Percentiles rank a stretch among this genome's conserved stretches.
These are phyloP conservation scores for Coccyzus lansbergi DNA, from an alignment of 2,797 vertebrate genomes.

Conservation along the genomic window DNA sequence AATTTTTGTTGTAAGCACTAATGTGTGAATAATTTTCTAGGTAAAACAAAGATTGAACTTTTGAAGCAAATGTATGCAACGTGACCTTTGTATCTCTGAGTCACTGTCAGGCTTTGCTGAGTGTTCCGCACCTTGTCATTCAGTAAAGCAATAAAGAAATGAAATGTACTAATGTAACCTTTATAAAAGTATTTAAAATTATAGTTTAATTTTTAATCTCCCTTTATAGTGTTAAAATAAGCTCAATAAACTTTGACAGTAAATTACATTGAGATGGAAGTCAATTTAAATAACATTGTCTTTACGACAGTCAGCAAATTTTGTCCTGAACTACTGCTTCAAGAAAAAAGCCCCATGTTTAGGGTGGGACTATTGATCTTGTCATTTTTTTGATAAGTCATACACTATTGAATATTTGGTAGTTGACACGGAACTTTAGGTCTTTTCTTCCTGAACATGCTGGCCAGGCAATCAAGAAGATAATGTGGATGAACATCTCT, in stretches of 20 bases:
- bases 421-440: neutral
- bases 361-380: neutral
- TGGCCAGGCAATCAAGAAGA: neutral
- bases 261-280: constrained; percentile 25
- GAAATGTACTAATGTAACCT: constrained; percentile 73
- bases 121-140: constrained; percentile 72
- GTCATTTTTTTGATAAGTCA: neutral
- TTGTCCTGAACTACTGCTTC: constrained; percentile 9
- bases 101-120: constrained; percentile 59
- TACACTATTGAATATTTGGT: neutral
- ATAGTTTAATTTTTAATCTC: constrained; percentile 76
- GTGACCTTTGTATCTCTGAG: constrained; percentile 69
- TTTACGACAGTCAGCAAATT: constrained; percentile 20
- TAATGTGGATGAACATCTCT: neutral
- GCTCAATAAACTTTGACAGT: constrained; percentile 59
- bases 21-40: constrained; percentile 56
- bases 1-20: constrained; percentile 26
- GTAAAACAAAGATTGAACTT: constrained; percentile 45
- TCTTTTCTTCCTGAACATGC: neutral
- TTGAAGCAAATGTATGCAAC: constrained; percentile 50
- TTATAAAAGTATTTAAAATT: constrained; percentile 74
- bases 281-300: constrained; percentile 56
- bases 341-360: neutral
- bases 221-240: constrained; percentile 67
- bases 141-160: constrained; percentile 72